Evolutionary conservation across 30 jellyfish, hydroid and myxozoan species (phyloP).

Genomic region (Hydractinia symbiolongicarpus): DNA sequence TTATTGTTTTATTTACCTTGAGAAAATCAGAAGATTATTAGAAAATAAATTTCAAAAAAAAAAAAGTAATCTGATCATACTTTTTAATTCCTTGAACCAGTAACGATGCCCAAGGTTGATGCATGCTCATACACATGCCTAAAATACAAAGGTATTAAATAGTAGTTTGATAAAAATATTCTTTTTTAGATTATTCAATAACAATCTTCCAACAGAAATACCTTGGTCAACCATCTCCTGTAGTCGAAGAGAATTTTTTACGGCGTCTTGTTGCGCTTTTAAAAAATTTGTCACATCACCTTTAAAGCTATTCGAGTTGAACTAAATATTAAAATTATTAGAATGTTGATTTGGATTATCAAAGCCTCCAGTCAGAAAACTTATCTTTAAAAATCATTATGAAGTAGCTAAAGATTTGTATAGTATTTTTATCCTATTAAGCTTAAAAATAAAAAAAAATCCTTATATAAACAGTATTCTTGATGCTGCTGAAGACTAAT

Average conservation of each 20-base stretch:
- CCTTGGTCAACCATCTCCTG: slow-evolving; percentile 83
- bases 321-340: background rate
- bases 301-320: slow-evolving; percentile 17
- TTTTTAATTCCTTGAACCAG: slow-evolving; percentile 76
- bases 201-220: background rate
- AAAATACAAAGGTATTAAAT: background rate
- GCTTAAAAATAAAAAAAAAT: too few relatives aligned
- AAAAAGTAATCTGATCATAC: slow-evolving; percentile 11
- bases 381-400: too few relatives aligned
- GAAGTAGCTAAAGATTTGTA: too few relatives aligned
- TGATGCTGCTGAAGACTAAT: too few relatives aligned
- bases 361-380: too few relatives aligned
- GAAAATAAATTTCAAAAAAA: background rate
- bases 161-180: background rate
- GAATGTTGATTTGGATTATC: too few relatives aligned
- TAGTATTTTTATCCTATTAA: too few relatives aligned
- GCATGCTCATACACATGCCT: slow-evolving; percentile 91
- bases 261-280: slow-evolving; percentile 15
- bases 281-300: background rate
- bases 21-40: background rate
- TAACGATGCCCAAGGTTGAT: slow-evolving; percentile 97
- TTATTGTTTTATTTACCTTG: background rate
- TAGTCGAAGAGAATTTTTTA: slow-evolving; percentile 33
- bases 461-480: too few relatives aligned
- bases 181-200: background rate